Evolutionary conservation across 2,113 vertebrate genomes (phyloP).

Genomic region (Ptychochromis oligacanthus): DNA sequence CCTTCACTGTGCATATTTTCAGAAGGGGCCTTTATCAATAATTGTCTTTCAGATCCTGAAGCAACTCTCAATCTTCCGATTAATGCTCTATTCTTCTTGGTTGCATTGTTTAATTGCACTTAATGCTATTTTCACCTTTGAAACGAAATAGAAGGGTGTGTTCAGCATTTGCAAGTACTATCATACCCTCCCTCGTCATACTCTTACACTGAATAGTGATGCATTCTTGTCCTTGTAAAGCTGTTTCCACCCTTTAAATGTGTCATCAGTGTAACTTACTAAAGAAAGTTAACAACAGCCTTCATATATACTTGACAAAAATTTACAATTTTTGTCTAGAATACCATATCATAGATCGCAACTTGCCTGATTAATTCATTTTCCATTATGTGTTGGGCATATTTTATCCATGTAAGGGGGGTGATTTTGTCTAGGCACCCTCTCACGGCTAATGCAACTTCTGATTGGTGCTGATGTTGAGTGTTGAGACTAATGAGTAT

Average conservation of each 20-base stretch:
- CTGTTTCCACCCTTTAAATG: not conserved
- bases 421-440: conserved; percentile 62
- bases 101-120: not conserved
- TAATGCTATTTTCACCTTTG: not conserved
- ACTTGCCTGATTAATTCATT: conserved; percentile 53
- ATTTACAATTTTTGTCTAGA: not conserved
- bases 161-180: not conserved
- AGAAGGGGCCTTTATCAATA: not conserved
- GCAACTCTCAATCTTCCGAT: not conserved
- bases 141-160: not conserved
- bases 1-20: not conserved
- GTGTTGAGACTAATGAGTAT: conserved; percentile 78
- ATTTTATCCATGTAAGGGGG: conserved; percentile 61
- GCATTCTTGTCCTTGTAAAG: not conserved
- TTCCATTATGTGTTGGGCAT: conserved; percentile 48
- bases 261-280: not conserved
- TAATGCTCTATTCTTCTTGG: not conserved
- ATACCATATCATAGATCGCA: conserved; percentile 15
- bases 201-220: not conserved
- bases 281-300: not conserved
- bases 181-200: not conserved
- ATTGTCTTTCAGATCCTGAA: not conserved
- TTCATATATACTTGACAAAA: not conserved
- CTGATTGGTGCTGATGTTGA: conserved; percentile 77
- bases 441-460: conserved; percentile 76